Conservation (phyloP, 2,113 vertebrate genomes). For the Vicugna pacos region DNA sequence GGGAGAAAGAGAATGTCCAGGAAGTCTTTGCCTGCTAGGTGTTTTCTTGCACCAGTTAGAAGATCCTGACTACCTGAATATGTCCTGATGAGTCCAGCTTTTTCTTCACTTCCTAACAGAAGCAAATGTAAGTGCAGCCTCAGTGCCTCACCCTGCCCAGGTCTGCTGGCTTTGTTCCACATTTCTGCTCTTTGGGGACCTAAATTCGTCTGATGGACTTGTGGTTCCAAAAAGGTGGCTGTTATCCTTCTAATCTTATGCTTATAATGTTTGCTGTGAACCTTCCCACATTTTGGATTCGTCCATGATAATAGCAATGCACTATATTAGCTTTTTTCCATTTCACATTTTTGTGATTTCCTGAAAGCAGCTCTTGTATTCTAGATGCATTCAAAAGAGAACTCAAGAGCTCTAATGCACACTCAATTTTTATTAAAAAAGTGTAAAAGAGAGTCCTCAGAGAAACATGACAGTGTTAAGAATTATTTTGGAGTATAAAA, state of each 20-base stretch:
- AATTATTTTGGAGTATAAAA: conserved; percentile 35
- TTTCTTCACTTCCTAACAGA: not conserved
- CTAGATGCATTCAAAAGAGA: conserved; percentile 51
- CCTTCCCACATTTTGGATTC: not conserved
- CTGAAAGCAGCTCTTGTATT: conserved; percentile 57
- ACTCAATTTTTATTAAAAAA: conserved; percentile 70
- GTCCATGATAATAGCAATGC: not conserved
- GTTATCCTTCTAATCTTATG: not conserved
- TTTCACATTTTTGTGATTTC: conserved; percentile 59
- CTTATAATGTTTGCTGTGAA: not conserved
- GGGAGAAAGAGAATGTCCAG: not conserved
- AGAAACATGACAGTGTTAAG: conserved; percentile 40
- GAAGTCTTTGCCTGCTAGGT: not conserved
- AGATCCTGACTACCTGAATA: not conserved
- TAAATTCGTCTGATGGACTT: not conserved
- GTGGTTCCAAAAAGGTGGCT: not conserved
- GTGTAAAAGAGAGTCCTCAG: conserved; percentile 60
- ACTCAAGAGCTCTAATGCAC: conserved; percentile 65
- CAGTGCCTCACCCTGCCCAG: not conserved
- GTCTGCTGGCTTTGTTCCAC: not conserved
- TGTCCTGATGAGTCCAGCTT: not conserved
- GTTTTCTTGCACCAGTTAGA: not conserved
- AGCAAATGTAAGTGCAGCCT: not conserved
- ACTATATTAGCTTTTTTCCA: not conserved
- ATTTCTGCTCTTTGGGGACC: not conserved